These are phyloP conservation scores for Apodemus agrarius DNA, from an alignment of 2,797 vertebrate genomes.

Conservation along the genomic window DNA sequence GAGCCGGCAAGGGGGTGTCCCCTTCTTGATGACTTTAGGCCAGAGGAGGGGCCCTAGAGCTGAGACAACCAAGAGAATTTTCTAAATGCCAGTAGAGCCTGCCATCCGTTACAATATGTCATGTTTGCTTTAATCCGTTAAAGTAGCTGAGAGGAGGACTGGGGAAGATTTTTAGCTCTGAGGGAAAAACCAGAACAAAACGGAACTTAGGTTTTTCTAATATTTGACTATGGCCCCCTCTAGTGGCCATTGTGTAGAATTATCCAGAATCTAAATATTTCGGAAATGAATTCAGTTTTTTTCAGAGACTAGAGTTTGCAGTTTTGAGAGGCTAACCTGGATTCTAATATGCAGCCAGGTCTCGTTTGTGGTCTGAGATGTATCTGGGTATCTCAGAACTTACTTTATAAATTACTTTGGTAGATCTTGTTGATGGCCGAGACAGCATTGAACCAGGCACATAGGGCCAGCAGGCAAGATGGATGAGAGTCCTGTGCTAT, in stretches of 20 bases:
- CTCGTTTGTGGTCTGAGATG: not conserved
- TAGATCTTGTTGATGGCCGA: not conserved
- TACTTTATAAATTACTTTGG: not conserved
- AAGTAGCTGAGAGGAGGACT: not conserved
- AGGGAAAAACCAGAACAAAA: not conserved
- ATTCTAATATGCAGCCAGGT: not conserved
- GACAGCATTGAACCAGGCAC: not conserved
- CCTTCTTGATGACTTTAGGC: not conserved
- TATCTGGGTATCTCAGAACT: not conserved
- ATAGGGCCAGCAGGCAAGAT: not conserved
- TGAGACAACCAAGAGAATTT: not conserved
- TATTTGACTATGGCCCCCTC: conserved; percentile 77
- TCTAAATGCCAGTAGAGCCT: not conserved
- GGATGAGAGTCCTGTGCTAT: not conserved
- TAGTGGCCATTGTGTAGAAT: conserved; percentile 71
- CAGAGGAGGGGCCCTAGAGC: not conserved
- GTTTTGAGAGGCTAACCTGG: conserved; percentile 39
- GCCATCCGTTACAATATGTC: not conserved
- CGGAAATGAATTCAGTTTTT: conserved; percentile 1
- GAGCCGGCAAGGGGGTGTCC: not conserved
- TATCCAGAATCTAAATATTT: conserved; percentile 49
- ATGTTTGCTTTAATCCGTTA: conserved; percentile 2
- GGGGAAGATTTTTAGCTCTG: not conserved
- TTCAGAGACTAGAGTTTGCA: not conserved
- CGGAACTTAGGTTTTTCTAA: conserved; percentile 41